A percentile compares a stretch with the other conserved stretches of the same genome.
Conservation (phyloP, 2,797 vertebrate genomes). For the Coilia nasus region DNA sequence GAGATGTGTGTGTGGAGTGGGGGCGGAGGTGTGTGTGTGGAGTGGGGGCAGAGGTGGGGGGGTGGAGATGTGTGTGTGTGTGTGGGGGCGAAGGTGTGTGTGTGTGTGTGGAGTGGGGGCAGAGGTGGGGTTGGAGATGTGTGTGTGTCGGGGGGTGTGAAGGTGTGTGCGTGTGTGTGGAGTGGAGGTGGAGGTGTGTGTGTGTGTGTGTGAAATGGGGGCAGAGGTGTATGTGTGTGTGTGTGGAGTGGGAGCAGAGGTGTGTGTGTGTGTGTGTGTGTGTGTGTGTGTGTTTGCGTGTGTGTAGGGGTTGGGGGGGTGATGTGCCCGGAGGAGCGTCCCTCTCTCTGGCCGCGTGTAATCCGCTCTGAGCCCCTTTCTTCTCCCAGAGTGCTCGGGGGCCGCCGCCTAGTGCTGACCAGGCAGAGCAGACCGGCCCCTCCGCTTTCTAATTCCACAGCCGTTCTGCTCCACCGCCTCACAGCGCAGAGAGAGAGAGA, state of each 20-base stretch:
- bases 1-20: background rate
- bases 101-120: background rate
- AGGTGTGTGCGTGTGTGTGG: background rate
- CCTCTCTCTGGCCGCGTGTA: slow-evolving; percentile 28
- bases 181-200: background rate
- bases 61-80: background rate
- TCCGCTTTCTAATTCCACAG: slow-evolving; percentile 48
- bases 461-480: slow-evolving; percentile 71
- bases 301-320: background rate
- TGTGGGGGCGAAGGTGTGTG: background rate
- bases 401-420: slow-evolving; percentile 39
- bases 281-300: background rate
- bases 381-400: slow-evolving; percentile 38
- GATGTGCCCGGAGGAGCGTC: background rate
- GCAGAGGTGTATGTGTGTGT: background rate
- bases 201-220: background rate
- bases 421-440: slow-evolving; percentile 24
- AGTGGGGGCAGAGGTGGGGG: background rate
- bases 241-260: background rate
- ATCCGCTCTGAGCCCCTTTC: slow-evolving; percentile 42
- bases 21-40: background rate
- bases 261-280: background rate
- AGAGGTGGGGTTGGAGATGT: no score
- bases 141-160: no score
- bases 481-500: slow-evolving; percentile 40